A percentile compares a stretch with the other conserved stretches of the same genome.
Conservation (phyloP, 2,113 vertebrate species). For the Amphiprion ocellaris region DNA sequence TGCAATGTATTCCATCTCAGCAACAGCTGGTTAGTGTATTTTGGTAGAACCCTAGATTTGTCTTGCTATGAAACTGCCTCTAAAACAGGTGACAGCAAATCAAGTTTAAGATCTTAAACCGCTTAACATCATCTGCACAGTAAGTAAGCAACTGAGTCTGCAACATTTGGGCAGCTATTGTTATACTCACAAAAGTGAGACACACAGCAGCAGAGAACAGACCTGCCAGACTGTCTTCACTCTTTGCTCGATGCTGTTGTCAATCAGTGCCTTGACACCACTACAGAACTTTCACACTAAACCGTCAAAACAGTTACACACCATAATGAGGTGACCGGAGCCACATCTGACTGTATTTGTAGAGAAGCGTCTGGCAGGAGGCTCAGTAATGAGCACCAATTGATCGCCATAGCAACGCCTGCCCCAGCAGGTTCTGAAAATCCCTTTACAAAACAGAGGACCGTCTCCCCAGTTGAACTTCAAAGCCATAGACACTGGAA, state of each 20-base stretch:
- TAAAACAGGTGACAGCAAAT: neutral
- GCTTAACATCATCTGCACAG: neutral
- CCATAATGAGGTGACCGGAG: slow-evolving; percentile 17
- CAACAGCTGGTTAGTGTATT: neutral
- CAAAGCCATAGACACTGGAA: neutral
- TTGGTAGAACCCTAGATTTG: neutral
- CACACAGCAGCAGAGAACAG: neutral
- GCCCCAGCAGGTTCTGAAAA: neutral
- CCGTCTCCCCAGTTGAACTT: neutral
- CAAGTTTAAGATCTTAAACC: neutral
- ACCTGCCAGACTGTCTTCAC: neutral
- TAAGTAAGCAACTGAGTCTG: neutral
- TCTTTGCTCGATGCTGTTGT: neutral
- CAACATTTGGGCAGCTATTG: neutral
- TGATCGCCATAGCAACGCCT: neutral
- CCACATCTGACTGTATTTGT: neutral
- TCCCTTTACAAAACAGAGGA: neutral
- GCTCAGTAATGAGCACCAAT: slow-evolving; percentile 5
- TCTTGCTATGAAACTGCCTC: neutral
- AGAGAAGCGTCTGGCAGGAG: too few relatives aligned
- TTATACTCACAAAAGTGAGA: neutral
- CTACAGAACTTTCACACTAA: neutral
- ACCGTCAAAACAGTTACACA: neutral
- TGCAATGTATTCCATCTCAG: too few relatives aligned
- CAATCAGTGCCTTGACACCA: neutral